phyloP scores from a whole-genome alignment of 1,140 invertebrate species.

The Oscheius sp. region DNA sequence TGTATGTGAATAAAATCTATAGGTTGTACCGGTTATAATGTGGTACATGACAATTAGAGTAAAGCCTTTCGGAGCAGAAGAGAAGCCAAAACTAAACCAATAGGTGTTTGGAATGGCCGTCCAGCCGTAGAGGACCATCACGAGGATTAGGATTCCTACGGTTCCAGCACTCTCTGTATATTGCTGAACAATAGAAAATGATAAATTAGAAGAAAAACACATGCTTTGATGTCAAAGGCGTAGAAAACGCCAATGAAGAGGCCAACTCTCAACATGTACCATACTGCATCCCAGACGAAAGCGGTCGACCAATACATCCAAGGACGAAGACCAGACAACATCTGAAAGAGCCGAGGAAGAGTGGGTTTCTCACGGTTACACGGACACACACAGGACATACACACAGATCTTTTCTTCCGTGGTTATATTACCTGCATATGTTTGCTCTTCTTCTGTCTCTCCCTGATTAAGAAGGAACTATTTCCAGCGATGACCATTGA shows the following conservation, averaged over 20 bases:
- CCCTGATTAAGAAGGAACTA: constrained; percentile 39
- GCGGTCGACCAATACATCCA: constrained; percentile 44
- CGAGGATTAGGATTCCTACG: constrained; percentile 15
- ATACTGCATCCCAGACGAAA: constrained; percentile 35
- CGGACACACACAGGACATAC: too few relatives aligned
- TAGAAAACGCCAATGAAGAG: constrained; percentile 35
- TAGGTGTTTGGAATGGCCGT: constrained; percentile 51
- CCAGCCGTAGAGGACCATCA: constrained; percentile 46
- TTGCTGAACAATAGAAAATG: constrained; percentile 13
- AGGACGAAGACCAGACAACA: constrained; percentile 35
- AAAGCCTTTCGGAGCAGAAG: constrained; percentile 51
- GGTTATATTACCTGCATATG: constrained; percentile 40
- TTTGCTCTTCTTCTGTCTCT: constrained; percentile 43
- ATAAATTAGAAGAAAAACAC: constrained; percentile 7
- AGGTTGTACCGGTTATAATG: constrained; percentile 39
- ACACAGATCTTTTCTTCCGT: too few relatives aligned
- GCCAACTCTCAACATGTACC: constrained; percentile 16
- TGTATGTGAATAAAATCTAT: neutral
- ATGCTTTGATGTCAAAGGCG: constrained; percentile 28
- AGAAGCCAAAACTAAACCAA: constrained; percentile 49
- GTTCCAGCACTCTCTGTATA: constrained; percentile 8
- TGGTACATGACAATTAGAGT: constrained; percentile 55
- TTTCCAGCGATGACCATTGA: constrained; percentile 40
- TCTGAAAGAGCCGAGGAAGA: constrained; percentile 16
- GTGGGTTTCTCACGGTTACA: too few relatives aligned